Base-by-base conservation (phyloP, 2,797 vertebrate genomes). In the Harpagifer antarcticus region DNA sequence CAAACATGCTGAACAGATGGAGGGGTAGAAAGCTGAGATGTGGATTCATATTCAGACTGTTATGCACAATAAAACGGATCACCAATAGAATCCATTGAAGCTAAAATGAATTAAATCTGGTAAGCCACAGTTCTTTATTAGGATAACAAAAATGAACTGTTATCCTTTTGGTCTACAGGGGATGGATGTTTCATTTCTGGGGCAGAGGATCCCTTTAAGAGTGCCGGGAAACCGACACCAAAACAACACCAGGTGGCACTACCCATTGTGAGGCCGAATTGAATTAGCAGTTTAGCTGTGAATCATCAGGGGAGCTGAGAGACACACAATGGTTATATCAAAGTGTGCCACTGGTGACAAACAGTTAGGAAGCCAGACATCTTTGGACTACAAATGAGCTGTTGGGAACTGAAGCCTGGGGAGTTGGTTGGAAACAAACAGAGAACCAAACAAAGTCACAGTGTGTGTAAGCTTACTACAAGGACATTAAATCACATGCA, bases 221-320 rank as follows among this genome's bases (percentile, higher is more conserved):
- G 61, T 67, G 55, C 62, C 58, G 69, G 62, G 23, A 72, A 63
- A 72, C 19, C 47, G 45, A 74, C 60, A 37, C 59, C 48, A 64
- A 49, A n/a, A 19, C 31, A 67, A 19, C 78, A 77, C 48, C 82
- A 82, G 74, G 81, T 83, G 87, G 56, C 72, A 52, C 60, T 58
- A 79, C 79, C 71, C 75, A 76, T 69, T 83, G 78, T 76, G 83
- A 64, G 17, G 70, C 79, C 83, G 79, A 85, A 91, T 89, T 90
- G 90, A 92, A 93, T 93, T 87, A 91, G 78, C 86, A 84, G 68
- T 80, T 88, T 78, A 84, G 83, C 77, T 47, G 43, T 76, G 72
- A 48, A 84, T 86, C 82, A 72, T 53, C 87, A 84, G 85, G 89
- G 87, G 89, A 88, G 83, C 33, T 14, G 73, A 83, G 81, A 87